Base-by-base conservation (phyloP, 1,140 invertebrate species). In the Zaprionus ornatus region DNA sequence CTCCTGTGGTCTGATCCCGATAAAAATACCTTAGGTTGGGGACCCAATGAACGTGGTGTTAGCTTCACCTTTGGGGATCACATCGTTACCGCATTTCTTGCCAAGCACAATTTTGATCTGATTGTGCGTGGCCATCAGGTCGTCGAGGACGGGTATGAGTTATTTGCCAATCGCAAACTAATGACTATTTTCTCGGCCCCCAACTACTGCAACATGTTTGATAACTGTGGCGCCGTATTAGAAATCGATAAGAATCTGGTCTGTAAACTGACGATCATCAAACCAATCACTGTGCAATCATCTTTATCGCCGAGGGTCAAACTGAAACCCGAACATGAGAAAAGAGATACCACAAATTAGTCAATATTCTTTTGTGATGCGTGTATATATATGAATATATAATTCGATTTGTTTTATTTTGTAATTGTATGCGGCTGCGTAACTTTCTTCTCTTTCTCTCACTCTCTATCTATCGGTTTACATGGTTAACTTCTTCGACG, bases 351-450 rank as follows among this genome's bases (percentile, higher is more conserved):
- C 37, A 40, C 1, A 40, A 40, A 45, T 45, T 45, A 45, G 15
- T 45, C n/a, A 45, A 6, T 45, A 45, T 45, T 19, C 6, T n/a
- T n/a, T 45, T 45, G 7, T 17, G n/a, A 45, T 45, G 40, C 40
- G 40, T 45, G 40, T 45, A 45, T 40, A 40, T 42, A 42, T 40
- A 40, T 78, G 50, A 68, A 75, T 77, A 68, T 32, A 77, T 75
- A 77, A 60, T 76, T 73, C 64, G 60, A 50, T 74, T 77, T 64
- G 62, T 48, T 78, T 78, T 75, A 75, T 75, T 78, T 40, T 45
- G n/a, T 45, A 71, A 61, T 65, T 75, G 59, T 74, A 60, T 71
- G 64, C 65, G 59, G 70, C 63, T 77, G 57, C 57, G 13, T 56
- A 62, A 56, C 35, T 74, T n/a, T 40, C 64, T 40, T 60, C 25